Percentiles rank a stretch among this genome's conserved stretches.
Evolutionary conservation across 2,888 invertebrate species (phyloP).

Genomic region (Phrixothrix hirtus): DNA sequence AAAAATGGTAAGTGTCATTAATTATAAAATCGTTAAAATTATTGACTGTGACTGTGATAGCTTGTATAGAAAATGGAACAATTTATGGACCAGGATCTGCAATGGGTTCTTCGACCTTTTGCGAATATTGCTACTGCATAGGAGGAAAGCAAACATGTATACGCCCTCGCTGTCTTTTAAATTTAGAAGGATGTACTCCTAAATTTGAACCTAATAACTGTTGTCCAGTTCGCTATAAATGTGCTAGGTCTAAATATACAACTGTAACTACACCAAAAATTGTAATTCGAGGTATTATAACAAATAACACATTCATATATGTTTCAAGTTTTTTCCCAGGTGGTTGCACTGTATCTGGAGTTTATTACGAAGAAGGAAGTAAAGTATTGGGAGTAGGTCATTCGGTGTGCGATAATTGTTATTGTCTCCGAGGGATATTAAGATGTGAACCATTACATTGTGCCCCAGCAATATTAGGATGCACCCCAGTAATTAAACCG

Average conservation of each 20-base stretch:
- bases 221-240: constrained; percentile 82
- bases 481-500: constrained; percentile 72
- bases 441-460: constrained; percentile 78
- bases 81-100: constrained; percentile 81
- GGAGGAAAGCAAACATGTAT: constrained; percentile 75
- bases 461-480: constrained; percentile 74
- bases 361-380: constrained; percentile 71
- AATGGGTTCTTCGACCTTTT: constrained; percentile 76
- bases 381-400: constrained; percentile 64
- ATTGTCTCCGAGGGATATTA: constrained; percentile 73
- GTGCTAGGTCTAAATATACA: constrained; percentile 52
- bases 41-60: constrained; percentile 49
- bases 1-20: no score
- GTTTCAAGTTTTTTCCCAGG: constrained; percentile 34
- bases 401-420: constrained; percentile 76
- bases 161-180: constrained; percentile 76
- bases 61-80: constrained; percentile 72
- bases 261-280: constrained; percentile 37
- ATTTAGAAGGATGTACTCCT: constrained; percentile 71
- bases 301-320: not conserved
- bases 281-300: constrained; percentile 5
- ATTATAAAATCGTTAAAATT: no score
- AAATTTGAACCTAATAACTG: constrained; percentile 67
- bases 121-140: constrained; percentile 83
- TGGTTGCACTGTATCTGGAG: constrained; percentile 68